These are phyloP conservation scores for Mesembrinibis cayennensis DNA, from an alignment of 2,113 vertebrate species.

Conservation along the genomic window DNA sequence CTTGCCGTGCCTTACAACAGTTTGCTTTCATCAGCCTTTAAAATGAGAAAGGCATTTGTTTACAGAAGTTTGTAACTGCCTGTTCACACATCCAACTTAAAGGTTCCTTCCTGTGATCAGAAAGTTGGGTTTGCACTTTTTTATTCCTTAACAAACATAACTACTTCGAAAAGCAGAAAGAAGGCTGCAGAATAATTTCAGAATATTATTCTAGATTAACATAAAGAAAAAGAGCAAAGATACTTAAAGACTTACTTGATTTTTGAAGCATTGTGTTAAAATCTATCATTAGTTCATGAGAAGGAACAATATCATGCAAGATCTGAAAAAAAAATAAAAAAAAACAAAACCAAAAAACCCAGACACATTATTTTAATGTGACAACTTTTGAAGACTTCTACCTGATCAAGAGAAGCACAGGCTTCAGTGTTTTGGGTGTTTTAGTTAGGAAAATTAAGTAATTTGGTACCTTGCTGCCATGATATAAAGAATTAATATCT, in stretches of 20 bases:
- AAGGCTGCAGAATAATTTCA: not conserved
- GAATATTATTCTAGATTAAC: not conserved
- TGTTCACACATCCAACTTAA: not conserved
- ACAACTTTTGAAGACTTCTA: not conserved
- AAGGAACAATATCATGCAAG: constrained; percentile 83
- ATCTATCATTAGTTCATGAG: constrained; percentile 92
- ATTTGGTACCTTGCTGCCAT: not conserved
- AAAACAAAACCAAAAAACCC: not conserved
- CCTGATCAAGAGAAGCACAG: not conserved
- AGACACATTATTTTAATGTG: not conserved
- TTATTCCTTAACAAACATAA: not conserved
- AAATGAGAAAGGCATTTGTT: not conserved
- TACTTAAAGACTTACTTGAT: constrained; percentile 78
- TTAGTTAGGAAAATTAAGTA: not conserved
- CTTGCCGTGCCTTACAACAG: not conserved
- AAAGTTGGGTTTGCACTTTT: not conserved
- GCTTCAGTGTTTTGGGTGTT: not conserved
- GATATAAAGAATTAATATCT: not conserved
- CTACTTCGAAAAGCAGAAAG: not conserved
- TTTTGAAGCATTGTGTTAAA: constrained; percentile 81
- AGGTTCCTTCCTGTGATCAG: not conserved
- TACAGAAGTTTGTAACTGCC: not conserved
- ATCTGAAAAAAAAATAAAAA: constrained; percentile 71
- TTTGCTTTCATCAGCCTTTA: not conserved
- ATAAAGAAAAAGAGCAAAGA: not conserved